Evolutionary conservation across 2,888 invertebrate genomes (phyloP).

Genomic region (Noctua fimbriata): DNA sequence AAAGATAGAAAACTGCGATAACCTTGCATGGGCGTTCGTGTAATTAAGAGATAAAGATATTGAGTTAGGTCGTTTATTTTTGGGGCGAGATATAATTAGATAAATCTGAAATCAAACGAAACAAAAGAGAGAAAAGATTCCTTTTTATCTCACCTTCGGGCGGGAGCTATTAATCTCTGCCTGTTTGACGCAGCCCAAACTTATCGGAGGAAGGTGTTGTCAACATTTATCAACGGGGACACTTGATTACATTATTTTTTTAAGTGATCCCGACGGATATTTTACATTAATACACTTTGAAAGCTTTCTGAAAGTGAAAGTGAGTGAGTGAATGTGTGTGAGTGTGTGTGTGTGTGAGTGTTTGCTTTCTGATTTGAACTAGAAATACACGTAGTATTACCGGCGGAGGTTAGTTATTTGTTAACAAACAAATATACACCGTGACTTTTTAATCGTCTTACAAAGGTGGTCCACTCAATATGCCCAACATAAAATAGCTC

Average conservation of each 20-base stretch:
- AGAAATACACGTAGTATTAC: too few species aligned
- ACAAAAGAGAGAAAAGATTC: conserved; percentile 40
- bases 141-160: conserved; percentile 60
- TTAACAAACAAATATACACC: background rate
- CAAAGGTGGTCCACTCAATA: too few species aligned
- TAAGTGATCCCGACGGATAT: conserved; percentile 40
- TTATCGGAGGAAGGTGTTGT: conserved; percentile 41
- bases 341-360: too few species aligned
- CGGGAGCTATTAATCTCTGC: conserved; percentile 54
- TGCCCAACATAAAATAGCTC: too few species aligned
- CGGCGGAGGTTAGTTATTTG: background rate
- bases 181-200: conserved; percentile 53
- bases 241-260: conserved; percentile 47
- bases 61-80: conserved; percentile 35
- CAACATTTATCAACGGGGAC: conserved; percentile 61
- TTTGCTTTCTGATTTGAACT: conserved; percentile 2
- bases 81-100: conserved; percentile 32
- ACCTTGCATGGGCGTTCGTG: conserved; percentile 18
- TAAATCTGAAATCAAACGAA: conserved; percentile 48
- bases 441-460: too few species aligned
- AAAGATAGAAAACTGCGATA: conserved; percentile 38
- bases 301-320: conserved; percentile 13
- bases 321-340: too few species aligned
- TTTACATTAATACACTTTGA: conserved; percentile 28
- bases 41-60: conserved; percentile 53